These are phyloP conservation scores for Eucera pruinosa DNA, from an alignment of 2,888 invertebrate genomes.

Conservation along the genomic window DNA sequence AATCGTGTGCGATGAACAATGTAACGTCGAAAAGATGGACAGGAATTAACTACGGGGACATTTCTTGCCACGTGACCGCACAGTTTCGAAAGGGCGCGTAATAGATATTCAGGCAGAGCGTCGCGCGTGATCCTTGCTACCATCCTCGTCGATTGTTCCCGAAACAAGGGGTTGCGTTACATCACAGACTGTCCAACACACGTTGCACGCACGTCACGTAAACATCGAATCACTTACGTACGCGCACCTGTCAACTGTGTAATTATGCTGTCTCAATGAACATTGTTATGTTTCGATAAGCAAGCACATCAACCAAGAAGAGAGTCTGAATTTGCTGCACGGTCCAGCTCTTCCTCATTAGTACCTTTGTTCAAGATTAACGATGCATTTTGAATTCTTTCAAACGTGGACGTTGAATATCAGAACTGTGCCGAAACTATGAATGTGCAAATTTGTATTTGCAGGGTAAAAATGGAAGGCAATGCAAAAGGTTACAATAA, in stretches of 20 bases:
- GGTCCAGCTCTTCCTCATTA: not conserved
- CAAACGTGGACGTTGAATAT: too few relatives aligned
- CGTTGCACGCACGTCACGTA: conserved; percentile 42
- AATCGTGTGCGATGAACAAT: too few relatives aligned
- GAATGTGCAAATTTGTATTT: too few relatives aligned
- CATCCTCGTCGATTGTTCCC: conserved; percentile 50
- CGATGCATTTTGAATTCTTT: too few relatives aligned
- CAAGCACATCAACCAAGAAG: conserved; percentile 19
- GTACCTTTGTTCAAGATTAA: not conserved
- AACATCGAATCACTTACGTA: conserved; percentile 24
- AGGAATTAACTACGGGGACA: conserved; percentile 34
- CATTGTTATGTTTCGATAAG: conserved; percentile 63
- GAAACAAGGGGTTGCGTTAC: conserved; percentile 45
- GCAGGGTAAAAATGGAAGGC: too few relatives aligned
- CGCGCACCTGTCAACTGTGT: conserved; percentile 46
- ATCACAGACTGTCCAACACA: conserved; percentile 29
- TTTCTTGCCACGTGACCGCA: conserved; percentile 35
- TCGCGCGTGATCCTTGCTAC: conserved; percentile 67
- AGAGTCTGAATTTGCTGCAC: conserved; percentile 4
- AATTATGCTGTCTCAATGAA: conserved; percentile 71
- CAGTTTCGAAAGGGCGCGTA: conserved; percentile 54
- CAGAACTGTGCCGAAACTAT: too few relatives aligned
- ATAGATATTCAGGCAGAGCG: conserved; percentile 68
- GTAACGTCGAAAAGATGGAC: conserved; percentile 7
- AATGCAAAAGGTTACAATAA: too few relatives aligned